Evolutionary conservation across 2,888 invertebrate genomes (phyloP).

Genomic region (Pyrocoelia pectoralis): DNA sequence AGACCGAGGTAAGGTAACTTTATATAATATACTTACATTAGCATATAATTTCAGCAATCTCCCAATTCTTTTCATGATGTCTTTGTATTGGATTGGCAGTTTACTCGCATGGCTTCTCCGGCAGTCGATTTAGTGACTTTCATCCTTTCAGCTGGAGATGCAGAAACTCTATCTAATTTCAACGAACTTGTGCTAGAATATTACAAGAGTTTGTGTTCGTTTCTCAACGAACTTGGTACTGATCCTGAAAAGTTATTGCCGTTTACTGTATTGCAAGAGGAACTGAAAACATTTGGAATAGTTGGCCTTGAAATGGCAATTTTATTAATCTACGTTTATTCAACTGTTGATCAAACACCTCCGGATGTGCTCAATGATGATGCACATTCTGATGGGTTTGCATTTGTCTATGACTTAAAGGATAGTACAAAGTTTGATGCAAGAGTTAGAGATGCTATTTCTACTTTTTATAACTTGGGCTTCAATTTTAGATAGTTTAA

Average conservation of each 20-base stretch:
- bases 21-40: constrained; percentile 11
- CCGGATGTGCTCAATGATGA: constrained; percentile 30
- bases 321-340: constrained; percentile 38
- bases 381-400: not conserved
- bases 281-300: not conserved
- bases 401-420: constrained; percentile 22
- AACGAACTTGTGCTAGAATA: constrained; percentile 20
- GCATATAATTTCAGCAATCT: no score
- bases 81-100: constrained; percentile 43
- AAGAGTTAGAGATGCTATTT: constrained; percentile 30
- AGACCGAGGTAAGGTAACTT: constrained; percentile 26
- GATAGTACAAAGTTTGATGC: constrained; percentile 18
- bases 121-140: constrained; percentile 50
- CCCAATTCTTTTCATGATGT: no score
- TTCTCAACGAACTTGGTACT: not conserved
- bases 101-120: constrained; percentile 38
- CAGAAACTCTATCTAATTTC: constrained; percentile 39
- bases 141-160: constrained; percentile 47
- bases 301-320: not conserved
- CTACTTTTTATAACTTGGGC: constrained; percentile 20
- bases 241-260: not conserved
- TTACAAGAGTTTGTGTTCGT: constrained; percentile 39
- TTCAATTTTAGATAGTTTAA: not conserved
- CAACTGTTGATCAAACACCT: constrained; percentile 36
- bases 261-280: not conserved